Percentiles rank a stretch among this genome's conserved stretches.
phyloP scores from a whole-genome alignment of 2,113 vertebrate species.

The Seriola aureovittata region DNA sequence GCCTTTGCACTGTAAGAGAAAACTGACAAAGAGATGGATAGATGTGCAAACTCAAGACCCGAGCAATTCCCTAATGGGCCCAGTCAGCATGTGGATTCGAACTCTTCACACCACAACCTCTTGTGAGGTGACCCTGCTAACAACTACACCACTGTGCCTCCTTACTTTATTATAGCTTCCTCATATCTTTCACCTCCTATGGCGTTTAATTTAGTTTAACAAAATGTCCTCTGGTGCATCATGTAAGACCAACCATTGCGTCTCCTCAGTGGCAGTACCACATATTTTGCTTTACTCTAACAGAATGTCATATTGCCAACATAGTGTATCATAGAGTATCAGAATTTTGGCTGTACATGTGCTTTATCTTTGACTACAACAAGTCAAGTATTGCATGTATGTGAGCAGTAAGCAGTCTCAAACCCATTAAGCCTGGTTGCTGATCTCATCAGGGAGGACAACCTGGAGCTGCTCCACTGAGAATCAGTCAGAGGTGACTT shows the following conservation, averaged over 20 bases:
- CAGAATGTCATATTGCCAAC: too few relatives aligned
- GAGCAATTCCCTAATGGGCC: neutral
- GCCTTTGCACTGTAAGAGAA: neutral
- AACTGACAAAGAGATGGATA: neutral
- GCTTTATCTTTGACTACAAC: neutral
- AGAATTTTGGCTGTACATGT: too few relatives aligned
- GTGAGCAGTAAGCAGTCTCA: neutral
- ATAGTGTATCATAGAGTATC: too few relatives aligned
- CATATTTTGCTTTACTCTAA: neutral
- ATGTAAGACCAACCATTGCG: neutral
- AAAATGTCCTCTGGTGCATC: neutral
- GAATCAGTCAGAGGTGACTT: constrained; percentile 65
- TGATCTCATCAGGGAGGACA: constrained; percentile 24
- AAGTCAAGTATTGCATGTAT: neutral
- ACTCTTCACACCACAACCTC: neutral
- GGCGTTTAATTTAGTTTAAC: neutral
- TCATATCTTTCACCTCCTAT: neutral
- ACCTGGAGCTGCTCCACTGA: constrained; percentile 44
- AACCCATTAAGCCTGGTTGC: constrained; percentile 21
- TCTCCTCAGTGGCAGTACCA: neutral
- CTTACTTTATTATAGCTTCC: neutral
- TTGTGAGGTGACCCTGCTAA: neutral
- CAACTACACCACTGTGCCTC: neutral
- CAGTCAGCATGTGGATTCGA: neutral
- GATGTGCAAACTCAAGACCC: neutral